Evolutionary conservation across 2,888 invertebrate genomes (phyloP).

Genomic region (Autographa pulchrina): DNA sequence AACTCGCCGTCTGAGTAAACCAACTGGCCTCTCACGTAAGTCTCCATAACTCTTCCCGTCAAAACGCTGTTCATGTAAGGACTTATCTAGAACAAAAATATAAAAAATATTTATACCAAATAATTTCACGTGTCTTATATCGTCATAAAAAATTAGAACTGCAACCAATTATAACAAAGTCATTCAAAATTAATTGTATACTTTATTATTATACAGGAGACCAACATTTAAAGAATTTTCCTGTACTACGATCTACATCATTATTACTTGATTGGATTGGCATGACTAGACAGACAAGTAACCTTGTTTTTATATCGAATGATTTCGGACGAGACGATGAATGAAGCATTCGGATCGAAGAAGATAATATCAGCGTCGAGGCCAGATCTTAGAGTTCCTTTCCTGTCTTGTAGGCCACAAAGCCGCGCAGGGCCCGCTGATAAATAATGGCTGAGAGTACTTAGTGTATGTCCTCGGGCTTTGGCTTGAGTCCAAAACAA

Average conservation of each 20-base stretch:
- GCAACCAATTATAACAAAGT: background rate
- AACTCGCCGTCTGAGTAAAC: constrained; percentile 85
- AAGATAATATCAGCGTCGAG: constrained; percentile 92
- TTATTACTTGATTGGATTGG: background rate
- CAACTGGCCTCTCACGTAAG: constrained; percentile 90
- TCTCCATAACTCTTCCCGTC: constrained; percentile 89
- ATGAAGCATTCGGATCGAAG: constrained; percentile 91
- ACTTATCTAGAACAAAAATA: constrained; percentile 85
- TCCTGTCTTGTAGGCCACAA: constrained; percentile 87
- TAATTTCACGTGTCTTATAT: background rate
- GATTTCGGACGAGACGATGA: constrained; percentile 85
- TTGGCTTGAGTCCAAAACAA: constrained; percentile 91
- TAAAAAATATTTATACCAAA: background rate
- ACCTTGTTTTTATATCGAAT: constrained; percentile 91
- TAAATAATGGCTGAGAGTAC: constrained; percentile 87
- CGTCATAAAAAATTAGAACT: background rate
- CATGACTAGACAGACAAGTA: background rate
- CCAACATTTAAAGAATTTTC: background rate
- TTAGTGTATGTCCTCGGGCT: constrained; percentile 82
- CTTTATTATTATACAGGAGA: background rate
- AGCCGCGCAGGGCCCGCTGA: constrained; percentile 90
- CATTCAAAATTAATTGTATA: background rate
- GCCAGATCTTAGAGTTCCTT: constrained; percentile 90
- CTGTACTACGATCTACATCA: background rate
- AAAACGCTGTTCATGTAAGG: constrained; percentile 90